Conservation (phyloP, 2,113 vertebrate genomes). For the Propithecus coquereli region DNA sequence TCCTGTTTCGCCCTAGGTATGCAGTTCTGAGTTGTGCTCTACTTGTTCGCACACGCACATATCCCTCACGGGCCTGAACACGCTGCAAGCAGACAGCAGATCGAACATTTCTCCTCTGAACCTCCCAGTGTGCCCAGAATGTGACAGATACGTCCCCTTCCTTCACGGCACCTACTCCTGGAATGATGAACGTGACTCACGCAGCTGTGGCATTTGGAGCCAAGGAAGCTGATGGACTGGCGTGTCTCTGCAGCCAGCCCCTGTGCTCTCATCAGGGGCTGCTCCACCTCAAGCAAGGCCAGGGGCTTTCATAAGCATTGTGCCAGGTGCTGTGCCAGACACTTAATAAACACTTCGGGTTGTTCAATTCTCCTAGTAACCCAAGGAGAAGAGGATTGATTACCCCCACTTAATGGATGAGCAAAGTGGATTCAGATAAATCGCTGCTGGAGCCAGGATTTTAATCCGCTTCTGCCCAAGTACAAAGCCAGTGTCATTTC, state of each 20-base stretch:
- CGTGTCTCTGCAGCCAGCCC: not conserved
- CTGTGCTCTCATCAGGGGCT: not conserved
- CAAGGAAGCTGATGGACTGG: not conserved
- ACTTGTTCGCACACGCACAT: not conserved
- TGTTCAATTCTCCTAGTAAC: not conserved
- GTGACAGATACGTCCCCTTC: not conserved
- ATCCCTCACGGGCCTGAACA: not conserved
- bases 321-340: not conserved
- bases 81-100: not conserved
- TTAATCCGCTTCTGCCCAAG: not conserved
- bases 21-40: not conserved
- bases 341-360: not conserved
- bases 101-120: not conserved
- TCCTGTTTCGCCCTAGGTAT: accelerated
- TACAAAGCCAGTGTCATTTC: not conserved
- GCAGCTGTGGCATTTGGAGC: accelerated
- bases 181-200: not conserved
- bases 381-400: not conserved
- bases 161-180: not conserved
- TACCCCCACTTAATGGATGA: not conserved
- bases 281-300: not conserved
- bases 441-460: not conserved
- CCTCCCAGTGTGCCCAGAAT: not conserved
- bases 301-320: accelerated
- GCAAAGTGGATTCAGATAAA: not conserved